Percentiles rank a stretch among this genome's conserved stretches.
phyloP scores from a whole-genome alignment of 2,113 vertebrate species.

The Callospermophilus lateralis region DNA sequence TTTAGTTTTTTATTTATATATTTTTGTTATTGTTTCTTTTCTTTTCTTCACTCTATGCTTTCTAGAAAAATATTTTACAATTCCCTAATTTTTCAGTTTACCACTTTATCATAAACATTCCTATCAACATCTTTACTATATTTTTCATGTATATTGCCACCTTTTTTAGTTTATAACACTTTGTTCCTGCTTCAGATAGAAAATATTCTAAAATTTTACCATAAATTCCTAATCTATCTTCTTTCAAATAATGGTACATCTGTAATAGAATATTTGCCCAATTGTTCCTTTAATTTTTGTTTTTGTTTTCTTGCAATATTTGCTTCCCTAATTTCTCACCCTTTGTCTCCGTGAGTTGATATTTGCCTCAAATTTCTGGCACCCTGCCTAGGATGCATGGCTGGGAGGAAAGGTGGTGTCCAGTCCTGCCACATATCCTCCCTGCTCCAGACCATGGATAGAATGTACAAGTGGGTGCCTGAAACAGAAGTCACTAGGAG shows the following conservation, averaged over 20 bases:
- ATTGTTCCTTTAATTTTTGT: background rate
- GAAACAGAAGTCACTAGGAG: too few relatives aligned
- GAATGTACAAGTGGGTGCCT: too few relatives aligned
- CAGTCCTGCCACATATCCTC: fast-evolving
- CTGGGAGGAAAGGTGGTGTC: fast-evolving
- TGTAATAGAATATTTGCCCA: background rate
- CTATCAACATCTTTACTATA: background rate
- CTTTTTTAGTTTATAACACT: background rate
- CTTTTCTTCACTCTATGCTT: background rate
- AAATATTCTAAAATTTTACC: background rate
- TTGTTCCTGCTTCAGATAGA: background rate
- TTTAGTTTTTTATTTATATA: background rate
- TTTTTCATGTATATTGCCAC: background rate
- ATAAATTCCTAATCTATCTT: background rate
- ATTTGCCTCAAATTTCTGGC: background rate
- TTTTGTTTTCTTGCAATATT: background rate
- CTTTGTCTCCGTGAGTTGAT: background rate
- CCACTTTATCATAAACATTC: too few relatives aligned
- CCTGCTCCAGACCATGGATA: fast-evolving
- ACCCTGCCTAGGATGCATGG: too few relatives aligned
- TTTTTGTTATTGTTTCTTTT: background rate
- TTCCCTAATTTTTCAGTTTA: background rate
- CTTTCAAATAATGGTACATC: background rate
- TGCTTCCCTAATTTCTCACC: background rate
- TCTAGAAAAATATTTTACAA: background rate